phyloP scores from a whole-genome alignment of 2,888 invertebrate species.

The Fragum whitleyi region DNA sequence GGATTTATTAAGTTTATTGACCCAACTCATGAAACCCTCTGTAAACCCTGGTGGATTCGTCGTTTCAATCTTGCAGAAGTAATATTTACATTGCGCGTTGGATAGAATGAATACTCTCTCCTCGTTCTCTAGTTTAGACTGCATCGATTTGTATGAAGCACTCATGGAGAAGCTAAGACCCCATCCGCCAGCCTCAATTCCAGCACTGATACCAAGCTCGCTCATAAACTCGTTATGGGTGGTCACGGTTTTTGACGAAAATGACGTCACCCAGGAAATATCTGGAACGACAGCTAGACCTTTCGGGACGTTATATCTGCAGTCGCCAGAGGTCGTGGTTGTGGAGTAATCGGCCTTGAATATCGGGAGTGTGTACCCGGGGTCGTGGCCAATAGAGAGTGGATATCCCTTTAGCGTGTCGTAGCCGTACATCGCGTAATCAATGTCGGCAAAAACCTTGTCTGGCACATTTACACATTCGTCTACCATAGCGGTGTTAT shows the following conservation, averaged over 20 bases:
- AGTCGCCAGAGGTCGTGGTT: constrained; percentile 39
- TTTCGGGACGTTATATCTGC: constrained; percentile 38
- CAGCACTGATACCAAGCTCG: constrained; percentile 31
- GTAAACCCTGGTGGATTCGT: constrained; percentile 27
- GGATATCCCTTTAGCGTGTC: constrained; percentile 51
- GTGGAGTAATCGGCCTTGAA: constrained; percentile 43
- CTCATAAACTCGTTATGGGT: constrained; percentile 30
- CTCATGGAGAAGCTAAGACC: constrained; percentile 45
- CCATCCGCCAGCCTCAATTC: constrained; percentile 27
- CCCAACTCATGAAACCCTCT: constrained; percentile 36
- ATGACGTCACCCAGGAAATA: constrained; percentile 50
- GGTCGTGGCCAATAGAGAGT: constrained; percentile 47
- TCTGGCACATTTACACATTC: constrained; percentile 42
- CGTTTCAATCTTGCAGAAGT: constrained; percentile 37
- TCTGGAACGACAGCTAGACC: constrained; percentile 45
- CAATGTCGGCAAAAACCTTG: constrained; percentile 49
- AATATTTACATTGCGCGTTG: constrained; percentile 44
- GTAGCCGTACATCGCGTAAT: constrained; percentile 54
- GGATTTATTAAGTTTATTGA: constrained; percentile 29
- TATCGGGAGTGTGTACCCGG: constrained; percentile 58
- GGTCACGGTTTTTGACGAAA: constrained; percentile 39
- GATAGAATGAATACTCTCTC: constrained; percentile 45
- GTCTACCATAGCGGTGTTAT: constrained; percentile 9
- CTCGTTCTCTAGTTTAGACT: constrained; percentile 36
- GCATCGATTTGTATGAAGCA: constrained; percentile 32